Percentiles rank a stretch among this genome's conserved stretches.
Conservation (phyloP, 2,113 vertebrate species). For the Malaclemys terrapin region DNA sequence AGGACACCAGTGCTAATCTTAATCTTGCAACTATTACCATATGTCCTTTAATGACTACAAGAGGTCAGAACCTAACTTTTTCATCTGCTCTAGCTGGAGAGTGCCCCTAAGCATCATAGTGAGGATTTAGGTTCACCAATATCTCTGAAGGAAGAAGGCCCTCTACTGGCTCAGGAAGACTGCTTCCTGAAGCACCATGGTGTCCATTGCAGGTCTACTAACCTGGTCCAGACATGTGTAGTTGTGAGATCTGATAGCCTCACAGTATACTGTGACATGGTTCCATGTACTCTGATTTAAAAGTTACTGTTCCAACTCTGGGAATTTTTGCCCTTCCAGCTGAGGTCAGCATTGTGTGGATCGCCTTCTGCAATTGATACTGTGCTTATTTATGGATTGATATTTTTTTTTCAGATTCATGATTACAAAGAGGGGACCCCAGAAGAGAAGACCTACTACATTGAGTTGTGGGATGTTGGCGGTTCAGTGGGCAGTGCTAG, state of each 20-base stretch:
- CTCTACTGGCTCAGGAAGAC: not conserved
- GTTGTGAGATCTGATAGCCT: not conserved
- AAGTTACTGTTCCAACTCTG: not conserved
- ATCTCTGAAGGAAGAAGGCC: not conserved
- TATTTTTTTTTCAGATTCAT: constrained; percentile 85
- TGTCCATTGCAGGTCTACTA: not conserved
- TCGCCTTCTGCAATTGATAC: not conserved
- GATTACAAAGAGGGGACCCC: constrained; percentile 98
- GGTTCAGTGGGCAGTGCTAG: constrained; percentile 95
- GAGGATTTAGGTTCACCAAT: not conserved
- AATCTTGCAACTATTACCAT: not conserved
- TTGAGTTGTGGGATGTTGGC: constrained; percentile 97
- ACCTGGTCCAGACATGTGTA: not conserved
- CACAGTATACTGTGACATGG: not conserved
- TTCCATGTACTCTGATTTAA: not conserved
- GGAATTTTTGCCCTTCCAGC: not conserved
- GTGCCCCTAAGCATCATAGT: not conserved
- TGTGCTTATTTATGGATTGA: constrained; percentile 27
- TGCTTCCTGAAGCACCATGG: fast-evolving
- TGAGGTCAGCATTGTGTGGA: not conserved
- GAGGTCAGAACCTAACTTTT: not conserved
- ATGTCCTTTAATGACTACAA: not conserved
- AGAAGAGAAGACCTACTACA: constrained; percentile 96
- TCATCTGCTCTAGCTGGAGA: not conserved
- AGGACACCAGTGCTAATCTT: not conserved